Evolutionary conservation across 1,140 invertebrate genomes (phyloP), one percentile per base, ranked within the genome.

Genomic region (Druon quercuslanigerum): DNA sequence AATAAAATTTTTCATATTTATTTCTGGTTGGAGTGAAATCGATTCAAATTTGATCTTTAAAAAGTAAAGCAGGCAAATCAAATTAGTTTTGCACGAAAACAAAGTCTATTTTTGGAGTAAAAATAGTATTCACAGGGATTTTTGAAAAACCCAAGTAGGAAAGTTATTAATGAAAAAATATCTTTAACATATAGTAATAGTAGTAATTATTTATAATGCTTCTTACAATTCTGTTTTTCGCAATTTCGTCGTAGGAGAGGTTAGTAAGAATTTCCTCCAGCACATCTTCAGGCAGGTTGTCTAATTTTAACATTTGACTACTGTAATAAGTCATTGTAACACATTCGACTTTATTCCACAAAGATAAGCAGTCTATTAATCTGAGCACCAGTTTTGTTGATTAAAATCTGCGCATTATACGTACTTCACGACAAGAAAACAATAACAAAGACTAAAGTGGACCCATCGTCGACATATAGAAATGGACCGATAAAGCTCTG

Each of bases 191-290:
- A 56, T 5, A 56, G 1, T n/a, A n/a, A 76, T 71, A 33, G 74
- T 75, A 72, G 25, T 72, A 77, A 76, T 13, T 11, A 25, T 11
- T 60, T 40, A 16, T 66, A n/a, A 73, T 51, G 73, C 72, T 79
- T 92, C 95, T 94, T 93, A 97, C 96, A 85, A 95, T 89, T 92
- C 96, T 93, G 85, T 94, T 93, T 90, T 93, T 94, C 76, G 96
- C 95, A 72, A 97, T 95, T 92, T 97, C 95, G 90, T 97, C 96
- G 87, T 95, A 97, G 0, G 93, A 90, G 50, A 97, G 91, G 92
- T 94, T 95, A 46, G 95, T 95, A 50, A 97, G 91, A 80, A 97
- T 95, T 71, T 95, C 94, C 85, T 97, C 96, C 11, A 97, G 82
- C 51, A 96, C 94, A 79, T 96, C 93, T 83, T 96, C 94, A 46